Conservation (phyloP, 1,140 invertebrate species). For the Platyscapa corneri region DNA sequence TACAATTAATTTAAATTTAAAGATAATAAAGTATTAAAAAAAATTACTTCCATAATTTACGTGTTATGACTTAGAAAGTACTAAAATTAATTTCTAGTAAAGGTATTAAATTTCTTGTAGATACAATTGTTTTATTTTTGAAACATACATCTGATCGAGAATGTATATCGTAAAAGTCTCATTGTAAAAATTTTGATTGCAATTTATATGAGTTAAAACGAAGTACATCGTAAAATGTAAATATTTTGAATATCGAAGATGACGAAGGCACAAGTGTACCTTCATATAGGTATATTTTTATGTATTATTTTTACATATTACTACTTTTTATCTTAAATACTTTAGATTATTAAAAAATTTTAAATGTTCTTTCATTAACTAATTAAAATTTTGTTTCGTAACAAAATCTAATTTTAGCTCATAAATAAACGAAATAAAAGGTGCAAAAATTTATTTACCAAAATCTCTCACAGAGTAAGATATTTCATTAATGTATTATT, state of each 20-base stretch:
- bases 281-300: neutral
- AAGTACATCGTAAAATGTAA: neutral
- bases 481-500: too few species aligned
- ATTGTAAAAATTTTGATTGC: constrained; percentile 1
- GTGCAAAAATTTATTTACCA: too few species aligned
- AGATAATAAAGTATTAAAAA: too few species aligned
- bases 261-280: neutral
- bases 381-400: neutral
- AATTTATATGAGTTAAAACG: neutral
- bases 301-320: neutral
- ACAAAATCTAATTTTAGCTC: neutral
- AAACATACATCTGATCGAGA: neutral
- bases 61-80: neutral
- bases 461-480: too few species aligned
- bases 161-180: neutral
- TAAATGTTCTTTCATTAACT: neutral
- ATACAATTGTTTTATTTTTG: neutral
- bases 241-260: constrained; percentile 20
- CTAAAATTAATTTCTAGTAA: neutral
- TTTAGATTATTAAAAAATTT: neutral
- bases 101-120: neutral
- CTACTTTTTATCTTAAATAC: neutral
- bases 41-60: too few species aligned
- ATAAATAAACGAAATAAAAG: too few species aligned
- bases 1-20: too few species aligned